Evolutionary conservation across 2,113 vertebrate genomes (phyloP), one percentile per base, ranked within the genome.

Genomic region (Tylochromis polylepis): DNA sequence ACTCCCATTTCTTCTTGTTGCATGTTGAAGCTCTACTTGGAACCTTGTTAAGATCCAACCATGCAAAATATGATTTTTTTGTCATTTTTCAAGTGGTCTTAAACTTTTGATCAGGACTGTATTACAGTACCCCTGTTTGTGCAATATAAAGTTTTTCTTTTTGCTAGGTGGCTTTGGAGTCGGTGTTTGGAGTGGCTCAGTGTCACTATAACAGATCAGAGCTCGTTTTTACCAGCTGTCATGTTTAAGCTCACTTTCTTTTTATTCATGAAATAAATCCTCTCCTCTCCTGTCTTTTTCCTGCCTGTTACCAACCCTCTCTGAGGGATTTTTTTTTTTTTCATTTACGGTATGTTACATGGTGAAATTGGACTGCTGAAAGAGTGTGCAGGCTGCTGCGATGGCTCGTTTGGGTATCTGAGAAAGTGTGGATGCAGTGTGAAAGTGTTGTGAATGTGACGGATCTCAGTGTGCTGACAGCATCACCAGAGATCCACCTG

Each of bases 381-480:
- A 46, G 67, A n/a, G 56, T 9, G 29, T 29, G 11, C 24, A 11
- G 58, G 91, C 81, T 90, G 86, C n/a, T 88, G 89, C 87, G 49
- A 91, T 43, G 53, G 75, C 27, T 88, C 65, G 59, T 84, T 38
- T 18, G 83, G 75, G 91, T 59, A 86, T 87, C 83, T 81, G 88
- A 92, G 89, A 86, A 83, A 88, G 87, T 86, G 89, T 89, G 88
- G 82, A 90, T 86, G 82, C 88, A 87, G 89, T 90, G 91, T 88
- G 87, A 90, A 92, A 80, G 89, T 86, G 86, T 31, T 79, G 80
- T 53, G 34, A 88, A 81, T 72, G 87, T 83, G 91, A 81, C 84
- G 82, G 83, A 80, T 81, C 81, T 81, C 43, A 46, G 81, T 81
- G 87, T 41, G 86, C 65, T 92, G 85, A 91, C 90, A 91, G 89